Evolutionary conservation across 1,140 invertebrate genomes (phyloP).

Genomic region (Bemisia tabaci): DNA sequence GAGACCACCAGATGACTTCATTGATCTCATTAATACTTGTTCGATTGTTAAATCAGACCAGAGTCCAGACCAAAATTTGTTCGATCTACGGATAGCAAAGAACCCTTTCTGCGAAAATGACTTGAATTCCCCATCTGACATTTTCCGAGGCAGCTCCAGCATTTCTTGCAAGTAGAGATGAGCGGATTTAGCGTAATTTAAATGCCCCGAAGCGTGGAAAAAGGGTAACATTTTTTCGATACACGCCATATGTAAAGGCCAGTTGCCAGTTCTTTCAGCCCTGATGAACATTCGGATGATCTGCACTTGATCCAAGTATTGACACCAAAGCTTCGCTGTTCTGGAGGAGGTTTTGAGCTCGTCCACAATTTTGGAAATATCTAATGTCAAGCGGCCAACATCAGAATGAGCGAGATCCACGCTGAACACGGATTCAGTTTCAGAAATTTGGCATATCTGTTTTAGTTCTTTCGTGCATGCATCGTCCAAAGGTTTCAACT

Average conservation of each 20-base stretch:
- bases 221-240: conserved; percentile 30
- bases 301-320: conserved; percentile 32
- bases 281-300: conserved; percentile 29
- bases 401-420: conserved; percentile 1
- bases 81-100: conserved; percentile 29
- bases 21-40: conserved; percentile 29
- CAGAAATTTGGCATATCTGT: conserved; percentile 24
- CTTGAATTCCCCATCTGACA: conserved; percentile 1
- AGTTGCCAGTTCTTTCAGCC: conserved; percentile 28
- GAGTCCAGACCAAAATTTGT: conserved; percentile 28
- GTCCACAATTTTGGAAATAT: not conserved
- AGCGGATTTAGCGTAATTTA: conserved; percentile 10
- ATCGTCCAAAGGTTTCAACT: conserved; percentile 18
- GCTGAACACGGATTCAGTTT: not conserved
- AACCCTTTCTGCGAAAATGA: conserved; percentile 17
- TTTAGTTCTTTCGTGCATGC: conserved; percentile 25
- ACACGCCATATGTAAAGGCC: conserved; percentile 25
- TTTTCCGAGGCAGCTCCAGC: not conserved
- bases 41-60: conserved; percentile 31
- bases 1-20: conserved; percentile 31
- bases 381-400: not conserved
- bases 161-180: conserved; percentile 16
- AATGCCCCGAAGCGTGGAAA: conserved; percentile 30
- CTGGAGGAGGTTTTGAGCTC: conserved; percentile 24
- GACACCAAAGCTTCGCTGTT: conserved; percentile 31